Conservation (phyloP, 2,888 invertebrate genomes). For the Patella ulyssiponensis region DNA sequence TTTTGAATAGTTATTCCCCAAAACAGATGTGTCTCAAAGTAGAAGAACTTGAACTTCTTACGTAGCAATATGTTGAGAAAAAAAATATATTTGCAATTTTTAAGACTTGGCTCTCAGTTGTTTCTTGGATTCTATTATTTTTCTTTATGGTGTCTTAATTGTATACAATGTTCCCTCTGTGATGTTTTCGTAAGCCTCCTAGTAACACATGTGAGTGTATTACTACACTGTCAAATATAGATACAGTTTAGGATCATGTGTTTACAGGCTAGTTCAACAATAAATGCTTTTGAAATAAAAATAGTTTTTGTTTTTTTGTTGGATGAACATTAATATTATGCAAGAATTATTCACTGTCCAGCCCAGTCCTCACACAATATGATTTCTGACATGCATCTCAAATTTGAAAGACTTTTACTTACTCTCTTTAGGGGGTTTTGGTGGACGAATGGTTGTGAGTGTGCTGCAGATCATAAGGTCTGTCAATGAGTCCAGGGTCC, state of each 20-base stretch:
- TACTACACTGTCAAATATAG: slow-evolving; percentile 1
- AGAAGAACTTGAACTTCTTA: not conserved
- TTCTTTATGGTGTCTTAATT: slow-evolving; percentile 2
- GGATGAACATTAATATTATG: no score
- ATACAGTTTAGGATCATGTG: slow-evolving; percentile 31
- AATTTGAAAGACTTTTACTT: no score
- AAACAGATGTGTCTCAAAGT: no score
- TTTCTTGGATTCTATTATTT: not conserved
- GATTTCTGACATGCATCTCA: no score
- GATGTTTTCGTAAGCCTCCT: slow-evolving; percentile 11
- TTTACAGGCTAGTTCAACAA: slow-evolving; percentile 32
- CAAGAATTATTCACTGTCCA: no score
- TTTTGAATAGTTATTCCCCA: no score
- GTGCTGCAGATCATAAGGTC: no score
- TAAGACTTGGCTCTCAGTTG: slow-evolving; percentile 9
- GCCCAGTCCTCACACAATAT: no score
- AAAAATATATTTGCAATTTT: slow-evolving; percentile 11
- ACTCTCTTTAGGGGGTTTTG: no score
- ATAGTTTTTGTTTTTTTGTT: no score
- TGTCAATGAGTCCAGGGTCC: no score
- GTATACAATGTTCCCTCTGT: slow-evolving; percentile 5
- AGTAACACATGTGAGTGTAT: slow-evolving; percentile 9
- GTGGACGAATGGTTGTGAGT: no score
- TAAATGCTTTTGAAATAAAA: slow-evolving; percentile 29
- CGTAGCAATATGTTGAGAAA: not conserved